A percentile compares a stretch with the other conserved stretches of the same genome.
Conservation (phyloP, 2,113 vertebrate species). For the Choloepus hoffmanni region DNA sequence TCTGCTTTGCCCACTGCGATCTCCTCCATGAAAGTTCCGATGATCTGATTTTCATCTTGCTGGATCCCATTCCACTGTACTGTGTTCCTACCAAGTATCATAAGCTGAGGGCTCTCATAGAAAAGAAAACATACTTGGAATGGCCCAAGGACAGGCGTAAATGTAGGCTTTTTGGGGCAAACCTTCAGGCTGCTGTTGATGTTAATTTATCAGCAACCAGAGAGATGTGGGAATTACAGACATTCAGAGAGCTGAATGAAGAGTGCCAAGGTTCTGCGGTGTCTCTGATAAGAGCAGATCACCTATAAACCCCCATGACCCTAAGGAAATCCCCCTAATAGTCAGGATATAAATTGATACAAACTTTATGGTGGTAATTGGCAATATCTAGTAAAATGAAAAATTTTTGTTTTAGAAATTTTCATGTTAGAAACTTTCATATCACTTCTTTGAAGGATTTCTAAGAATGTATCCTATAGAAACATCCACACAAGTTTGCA, state of each 20-base stretch:
- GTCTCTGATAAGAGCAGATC: conserved; percentile 59
- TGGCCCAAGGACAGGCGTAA: conserved; percentile 92
- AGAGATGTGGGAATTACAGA: conserved; percentile 34
- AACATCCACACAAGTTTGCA: neutral
- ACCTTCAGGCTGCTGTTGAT: conserved; percentile 88
- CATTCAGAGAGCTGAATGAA: conserved; percentile 73
- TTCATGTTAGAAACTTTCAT: neutral
- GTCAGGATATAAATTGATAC: neutral
- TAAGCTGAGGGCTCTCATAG: conserved; percentile 91
- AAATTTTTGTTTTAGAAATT: neutral
- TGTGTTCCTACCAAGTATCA: conserved; percentile 90
- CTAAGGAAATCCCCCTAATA: neutral
- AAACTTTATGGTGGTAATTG: neutral
- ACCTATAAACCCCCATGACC: neutral
- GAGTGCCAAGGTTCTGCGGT: conserved; percentile 64
- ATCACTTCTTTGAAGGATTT: neutral
- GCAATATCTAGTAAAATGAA: conserved; percentile 42
- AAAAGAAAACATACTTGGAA: conserved; percentile 90
- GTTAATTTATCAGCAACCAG: conserved; percentile 69
- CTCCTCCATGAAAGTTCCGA: conserved; percentile 84
- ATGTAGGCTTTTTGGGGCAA: conserved; percentile 90
- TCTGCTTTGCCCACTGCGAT: conserved; percentile 92
- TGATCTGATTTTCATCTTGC: conserved; percentile 89
- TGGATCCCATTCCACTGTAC: conserved; percentile 90
- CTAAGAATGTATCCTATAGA: conserved; percentile 20